Evolutionary conservation across 2,113 vertebrate genomes (phyloP).

Genomic region (Rhinolophus sinicus): DNA sequence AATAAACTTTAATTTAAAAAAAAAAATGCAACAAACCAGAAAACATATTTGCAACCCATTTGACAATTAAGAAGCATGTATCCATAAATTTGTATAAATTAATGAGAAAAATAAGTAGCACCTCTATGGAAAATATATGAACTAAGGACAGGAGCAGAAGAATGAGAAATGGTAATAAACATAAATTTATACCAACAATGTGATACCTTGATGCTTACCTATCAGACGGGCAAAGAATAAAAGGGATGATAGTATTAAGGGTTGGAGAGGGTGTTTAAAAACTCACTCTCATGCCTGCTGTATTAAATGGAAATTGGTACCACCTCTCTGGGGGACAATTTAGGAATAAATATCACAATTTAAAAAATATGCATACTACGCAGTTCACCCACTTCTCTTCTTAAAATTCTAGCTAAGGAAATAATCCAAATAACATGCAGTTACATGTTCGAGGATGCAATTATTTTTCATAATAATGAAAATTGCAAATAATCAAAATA

Average conservation of each 20-base stretch:
- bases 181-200: neutral
- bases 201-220: neutral
- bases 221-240: neutral
- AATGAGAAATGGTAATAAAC: neutral
- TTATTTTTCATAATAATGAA: constrained; percentile 4
- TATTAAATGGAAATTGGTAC: neutral
- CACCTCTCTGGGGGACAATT: neutral
- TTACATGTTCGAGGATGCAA: neutral
- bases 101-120: neutral
- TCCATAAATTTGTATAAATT: neutral
- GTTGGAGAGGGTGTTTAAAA: neutral
- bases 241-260: neutral
- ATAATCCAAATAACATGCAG: neutral
- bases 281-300: neutral
- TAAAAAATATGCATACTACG: neutral
- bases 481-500: constrained; percentile 26
- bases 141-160: neutral
- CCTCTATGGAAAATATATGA: neutral
- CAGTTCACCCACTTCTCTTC: neutral
- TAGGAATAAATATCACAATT: constrained; percentile 6
- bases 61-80: neutral
- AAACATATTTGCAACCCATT: neutral
- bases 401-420: constrained; percentile 31
- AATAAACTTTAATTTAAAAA: too few species aligned
- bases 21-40: neutral